Base-by-base conservation (phyloP, 53 echinoderm and acorn worm genomes). In the Luidia sarsii region DNA sequence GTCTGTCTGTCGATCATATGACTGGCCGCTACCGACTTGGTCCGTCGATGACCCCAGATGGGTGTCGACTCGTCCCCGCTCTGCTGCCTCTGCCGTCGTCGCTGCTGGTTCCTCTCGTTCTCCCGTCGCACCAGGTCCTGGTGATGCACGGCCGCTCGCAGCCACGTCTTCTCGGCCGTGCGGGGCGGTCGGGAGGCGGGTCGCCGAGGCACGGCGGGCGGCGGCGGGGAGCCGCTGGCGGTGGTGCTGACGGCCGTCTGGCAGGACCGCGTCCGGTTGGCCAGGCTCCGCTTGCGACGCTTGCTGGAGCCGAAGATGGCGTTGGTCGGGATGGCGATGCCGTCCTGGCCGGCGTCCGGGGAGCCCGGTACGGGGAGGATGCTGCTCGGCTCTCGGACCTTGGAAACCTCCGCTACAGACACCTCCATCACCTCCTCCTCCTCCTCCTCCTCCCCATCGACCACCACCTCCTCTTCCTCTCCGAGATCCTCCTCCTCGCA, bases 291-390 rank as follows among this genome's bases (percentile, higher is more conserved):
- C 33, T 71, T 71, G 3, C 71, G 50, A 13, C 71, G 71, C 50
- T 71, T 71, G 50, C 71, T 71, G 54, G 71, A 71, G 22, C 71
- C 71, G 71, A 71, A 71, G 8, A 71, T 33, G 20, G 71, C 71
- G 33, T 71, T 71, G 33, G 37, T 20, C 36, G 71, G 71, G 51
- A 71, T 50, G 4, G n/a, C 3, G 35, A 71, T 71, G 22, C 50
- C 50, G 71, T 50, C 30, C 50, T 71, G 34, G 35, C 6, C 34
- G 7, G 71, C 33, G 13, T 71, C 51, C 53, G 33, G 50, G 51
- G 32, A 50, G 18, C 53, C 71, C 0, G 71, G 50, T 33, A 71
- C 71, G 18, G 71, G 71, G 22, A 53, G 30, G 50, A 71, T 52
- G 20, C 51, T 52, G 37, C 51, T 51, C 32, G 71, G 71, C 3